Base-by-base conservation (phyloP, 2,888 invertebrate species). In the Endomychus coccineus region DNA sequence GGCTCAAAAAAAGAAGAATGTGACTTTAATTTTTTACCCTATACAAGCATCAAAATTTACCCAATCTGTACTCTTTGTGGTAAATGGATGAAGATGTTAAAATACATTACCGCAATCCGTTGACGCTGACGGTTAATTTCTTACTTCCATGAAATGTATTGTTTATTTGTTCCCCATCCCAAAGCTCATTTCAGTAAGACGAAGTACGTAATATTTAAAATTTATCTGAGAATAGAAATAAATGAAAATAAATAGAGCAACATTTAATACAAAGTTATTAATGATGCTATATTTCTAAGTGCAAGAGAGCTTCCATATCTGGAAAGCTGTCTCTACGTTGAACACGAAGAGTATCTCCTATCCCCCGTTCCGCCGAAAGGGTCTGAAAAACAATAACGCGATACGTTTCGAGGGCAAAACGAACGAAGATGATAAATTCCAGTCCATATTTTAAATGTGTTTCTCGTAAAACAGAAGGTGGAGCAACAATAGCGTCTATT, bases 181-280 rank as follows among this genome's bases (percentile, higher is more conserved):
- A n/a, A n/a, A n/a, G n/a, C n/a, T n/a, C n/a, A n/a, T n/a, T n/a
- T n/a, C n/a, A n/a, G n/a, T n/a, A n/a, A n/a, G n/a, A n/a, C n/a
- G n/a, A n/a, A n/a, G n/a, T n/a, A n/a, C n/a, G n/a, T n/a, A n/a
- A n/a, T n/a, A n/a, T n/a, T n/a, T n/a, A n/a, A n/a, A n/a, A n/a
- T n/a, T n/a, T n/a, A n/a, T n/a, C n/a, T n/a, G n/a, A 50, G 56
- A 59, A 57, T 51, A 52, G 55, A 53, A 58, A 56, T 56, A 61
- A 61, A 62, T 62, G 59, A 58, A 62, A 62, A 62, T 58, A 61
- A 61, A 63, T 62, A 62, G 61, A 58, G 54, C 56, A 56, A 58
- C 61, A 61, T 63, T 61, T 62, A 62, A 63, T 61, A 62, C 56
- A 54, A 57, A 61, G 54, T 62, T 62, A 64, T 62, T 61, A 63